Evolutionary conservation across 1,140 invertebrate species (phyloP).

Genomic region (Drosophila ambigua): DNA sequence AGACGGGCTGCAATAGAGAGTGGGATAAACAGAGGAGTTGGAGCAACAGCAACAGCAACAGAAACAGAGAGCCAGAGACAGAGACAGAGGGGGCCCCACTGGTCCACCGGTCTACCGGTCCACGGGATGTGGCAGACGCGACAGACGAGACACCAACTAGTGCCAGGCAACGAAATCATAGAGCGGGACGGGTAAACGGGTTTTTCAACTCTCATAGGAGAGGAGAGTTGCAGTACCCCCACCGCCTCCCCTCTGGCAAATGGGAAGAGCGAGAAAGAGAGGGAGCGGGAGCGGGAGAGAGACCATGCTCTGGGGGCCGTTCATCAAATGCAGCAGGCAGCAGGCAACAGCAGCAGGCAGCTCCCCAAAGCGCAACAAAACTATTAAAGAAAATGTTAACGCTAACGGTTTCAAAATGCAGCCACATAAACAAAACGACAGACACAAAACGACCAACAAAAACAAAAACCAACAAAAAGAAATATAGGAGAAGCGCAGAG

Average conservation of each 20-base stretch:
- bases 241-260: slow-evolving; percentile 8
- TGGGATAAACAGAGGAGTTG: neutral
- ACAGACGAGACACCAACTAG: slow-evolving; percentile 33
- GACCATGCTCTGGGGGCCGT: slow-evolving; percentile 44
- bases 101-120: too few relatives aligned
- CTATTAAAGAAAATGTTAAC: slow-evolving; percentile 65
- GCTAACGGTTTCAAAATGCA: slow-evolving; percentile 74
- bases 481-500: neutral
- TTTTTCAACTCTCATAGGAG: slow-evolving; percentile 42
- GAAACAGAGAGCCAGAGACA: too few relatives aligned
- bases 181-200: slow-evolving; percentile 57
- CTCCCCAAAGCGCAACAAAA: slow-evolving; percentile 36
- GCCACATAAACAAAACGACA: slow-evolving; percentile 43
- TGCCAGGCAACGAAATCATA: slow-evolving; percentile 56
- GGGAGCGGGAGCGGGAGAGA: neutral
- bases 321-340: slow-evolving; percentile 51
- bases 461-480: slow-evolving; percentile 26
- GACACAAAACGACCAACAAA: slow-evolving; percentile 22
- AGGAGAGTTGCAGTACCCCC: neutral
- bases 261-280: neutral
- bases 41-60: too few relatives aligned
- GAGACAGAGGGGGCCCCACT: slow-evolving; percentile 2
- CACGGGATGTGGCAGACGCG: slow-evolving; percentile 2
- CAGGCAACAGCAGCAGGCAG: too few relatives aligned
- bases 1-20: slow-evolving; percentile 7